Evolutionary conservation across 1,140 invertebrate genomes (phyloP), one percentile per base, ranked within the genome.

Genomic region (Rhizoglyphus robini): DNA sequence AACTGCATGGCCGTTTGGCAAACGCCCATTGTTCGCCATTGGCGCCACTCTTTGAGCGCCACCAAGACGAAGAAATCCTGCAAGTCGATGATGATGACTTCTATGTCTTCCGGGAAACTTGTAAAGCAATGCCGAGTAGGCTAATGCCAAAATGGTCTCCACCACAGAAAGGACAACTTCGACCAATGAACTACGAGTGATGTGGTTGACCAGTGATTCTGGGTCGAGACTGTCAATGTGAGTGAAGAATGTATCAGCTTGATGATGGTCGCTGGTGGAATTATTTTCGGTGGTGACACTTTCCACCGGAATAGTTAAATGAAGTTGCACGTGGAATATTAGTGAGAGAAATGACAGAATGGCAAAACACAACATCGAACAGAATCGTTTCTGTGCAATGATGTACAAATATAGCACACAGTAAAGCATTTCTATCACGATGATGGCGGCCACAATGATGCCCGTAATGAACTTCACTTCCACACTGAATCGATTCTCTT

Each of bases 1-100:
- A 32, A 54, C 51, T 38, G 58, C 58, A 60, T 60, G 58, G 29
- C 58, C 58, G 36, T 60, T 60, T 18, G 29, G 58, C 13, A 32
- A n/a, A 1, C 13, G 15, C 36, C 38, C 15, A 60, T n/a, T 27
- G 23, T 34, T 13, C 15, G 15, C 54, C n/a, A 58, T 20, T 8
- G 20, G 51, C 8, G 8, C 8, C 8, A 8, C 8, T 11, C 23
- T 54, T 11, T 54, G n/a, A 3, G 2, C 1, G 15, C 25, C 15
- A 58, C 54, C 54, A 54, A 54, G 51, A 11, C 23, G 51, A 54
- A 54, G 31, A 60, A 29, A 60, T 60, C 27, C 15, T 11, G 27
- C n/a, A n/a, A n/a, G 15, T 2, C 3, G 38, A 38, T 34, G 54
- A 3, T 27, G 2, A 2, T 60, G 58, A 60, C 18, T 5, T 11